Percentiles rank a stretch among this genome's conserved stretches.
These are phyloP conservation scores for Cydia fagiglandana DNA, from an alignment of 1,140 invertebrate species.

Conservation along the genomic window DNA sequence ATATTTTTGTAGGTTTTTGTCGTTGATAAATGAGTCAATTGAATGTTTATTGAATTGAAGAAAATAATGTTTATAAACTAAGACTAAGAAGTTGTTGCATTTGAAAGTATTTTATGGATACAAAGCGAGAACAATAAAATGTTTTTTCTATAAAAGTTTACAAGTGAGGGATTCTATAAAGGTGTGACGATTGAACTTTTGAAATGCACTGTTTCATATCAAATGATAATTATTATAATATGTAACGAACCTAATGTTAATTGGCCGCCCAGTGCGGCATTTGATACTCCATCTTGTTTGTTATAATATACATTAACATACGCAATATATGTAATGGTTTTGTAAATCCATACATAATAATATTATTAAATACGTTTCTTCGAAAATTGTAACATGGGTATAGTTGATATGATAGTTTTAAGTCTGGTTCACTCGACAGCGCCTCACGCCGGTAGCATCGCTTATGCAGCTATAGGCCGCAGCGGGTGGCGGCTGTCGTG, in stretches of 20 bases:
- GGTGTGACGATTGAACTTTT: conserved; percentile 62
- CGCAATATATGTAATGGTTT: conserved; percentile 58
- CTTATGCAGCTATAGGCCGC: background rate
- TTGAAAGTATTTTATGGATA: conserved; percentile 79
- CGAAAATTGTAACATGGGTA: conserved; percentile 54
- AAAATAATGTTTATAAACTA: conserved; percentile 76
- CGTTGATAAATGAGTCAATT: conserved; percentile 79
- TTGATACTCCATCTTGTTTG: conserved; percentile 74
- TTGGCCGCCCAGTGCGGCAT: conserved; percentile 52
- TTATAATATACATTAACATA: conserved; percentile 70
- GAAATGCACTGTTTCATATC: conserved; percentile 62
- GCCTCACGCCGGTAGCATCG: background rate
- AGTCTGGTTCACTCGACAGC: conserved; percentile 23
- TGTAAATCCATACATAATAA: conserved; percentile 53
- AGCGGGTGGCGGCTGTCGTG: conserved; percentile 14
- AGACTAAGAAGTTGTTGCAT: conserved; percentile 78
- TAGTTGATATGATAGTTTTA: conserved; percentile 40
- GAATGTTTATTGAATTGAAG: conserved; percentile 78
- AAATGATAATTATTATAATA: conserved; percentile 64
- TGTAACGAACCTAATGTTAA: conserved; percentile 57
- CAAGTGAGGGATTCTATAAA: conserved; percentile 66
- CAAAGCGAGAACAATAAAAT: conserved; percentile 77
- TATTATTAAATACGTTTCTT: conserved; percentile 51
- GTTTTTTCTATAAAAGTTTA: conserved; percentile 78
- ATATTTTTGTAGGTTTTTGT: conserved; percentile 79